Percentiles rank a stretch among this genome's conserved stretches.
Conservation (phyloP, 2,113 vertebrate genomes). For the Egretta garzetta region DNA sequence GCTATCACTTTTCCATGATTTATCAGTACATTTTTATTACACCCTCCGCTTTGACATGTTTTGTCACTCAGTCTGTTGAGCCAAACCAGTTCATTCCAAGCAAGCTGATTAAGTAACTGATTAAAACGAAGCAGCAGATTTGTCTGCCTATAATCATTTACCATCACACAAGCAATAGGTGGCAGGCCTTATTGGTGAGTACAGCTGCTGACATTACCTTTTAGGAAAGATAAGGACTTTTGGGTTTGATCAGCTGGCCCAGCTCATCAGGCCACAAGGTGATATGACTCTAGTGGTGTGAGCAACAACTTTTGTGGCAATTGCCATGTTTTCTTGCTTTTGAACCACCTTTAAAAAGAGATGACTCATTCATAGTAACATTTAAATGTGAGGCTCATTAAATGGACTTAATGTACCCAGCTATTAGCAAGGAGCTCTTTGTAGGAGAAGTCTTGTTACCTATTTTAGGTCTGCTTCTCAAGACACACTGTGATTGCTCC, state of each 20-base stretch:
- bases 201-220: neutral
- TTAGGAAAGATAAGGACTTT: neutral
- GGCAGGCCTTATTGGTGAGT: neutral
- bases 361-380: neutral
- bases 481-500: neutral
- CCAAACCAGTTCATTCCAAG: conserved; percentile 50
- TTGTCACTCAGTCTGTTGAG: conserved; percentile 61
- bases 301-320: neutral
- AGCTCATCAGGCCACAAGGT: neutral
- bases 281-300: too few species aligned
- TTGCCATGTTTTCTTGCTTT: neutral
- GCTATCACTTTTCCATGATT: conserved; percentile 50
- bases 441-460: neutral
- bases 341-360: neutral
- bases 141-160: conserved; percentile 23
- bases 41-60: conserved; percentile 45
- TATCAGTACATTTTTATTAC: conserved; percentile 51
- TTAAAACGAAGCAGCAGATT: conserved; percentile 51
- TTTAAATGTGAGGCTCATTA: neutral
- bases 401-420: neutral
- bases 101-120: conserved; percentile 71
- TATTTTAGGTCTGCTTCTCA: neutral
- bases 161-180: neutral
- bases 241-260: neutral
- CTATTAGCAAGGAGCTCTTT: neutral